Evolutionary conservation across 2,113 vertebrate genomes (phyloP).

Genomic region (Coracopsis vasa): DNA sequence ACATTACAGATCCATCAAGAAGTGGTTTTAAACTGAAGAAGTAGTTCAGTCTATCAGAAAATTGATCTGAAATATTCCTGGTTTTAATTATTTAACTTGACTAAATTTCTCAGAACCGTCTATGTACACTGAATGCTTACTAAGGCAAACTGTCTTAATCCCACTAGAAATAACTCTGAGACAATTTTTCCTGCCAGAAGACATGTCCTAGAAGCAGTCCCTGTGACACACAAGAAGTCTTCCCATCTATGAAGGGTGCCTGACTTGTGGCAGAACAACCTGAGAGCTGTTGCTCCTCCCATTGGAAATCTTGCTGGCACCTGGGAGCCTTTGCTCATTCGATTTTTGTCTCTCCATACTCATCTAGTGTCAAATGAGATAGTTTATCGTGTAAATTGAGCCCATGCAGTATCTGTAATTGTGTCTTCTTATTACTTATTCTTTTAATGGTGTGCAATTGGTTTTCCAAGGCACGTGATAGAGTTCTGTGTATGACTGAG

Average conservation of each 20-base stretch:
- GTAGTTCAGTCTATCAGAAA: neutral
- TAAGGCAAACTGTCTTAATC: neutral
- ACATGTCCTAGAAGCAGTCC: neutral
- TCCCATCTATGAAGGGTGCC: neutral
- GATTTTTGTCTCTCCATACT: neutral
- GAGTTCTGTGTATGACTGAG: neutral
- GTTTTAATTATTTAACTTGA: neutral
- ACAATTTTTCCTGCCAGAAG: neutral
- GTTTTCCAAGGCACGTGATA: neutral
- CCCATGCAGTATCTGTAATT: neutral
- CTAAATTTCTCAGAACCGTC: neutral
- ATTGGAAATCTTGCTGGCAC: rapidly evolving
- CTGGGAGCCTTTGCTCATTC: neutral
- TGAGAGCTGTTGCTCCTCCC: neutral
- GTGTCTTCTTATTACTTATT: neutral
- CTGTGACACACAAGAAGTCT: neutral
- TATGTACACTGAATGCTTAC: neutral
- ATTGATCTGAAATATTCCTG: neutral
- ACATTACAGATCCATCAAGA: neutral
- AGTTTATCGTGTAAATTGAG: neutral
- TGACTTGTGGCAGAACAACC: neutral
- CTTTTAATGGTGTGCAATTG: neutral
- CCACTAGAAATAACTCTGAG: neutral
- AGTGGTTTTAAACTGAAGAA: neutral
- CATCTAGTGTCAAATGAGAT: neutral